Evolutionary conservation across 1,140 invertebrate genomes (phyloP).

Genomic region (Araneus ventricosus): DNA sequence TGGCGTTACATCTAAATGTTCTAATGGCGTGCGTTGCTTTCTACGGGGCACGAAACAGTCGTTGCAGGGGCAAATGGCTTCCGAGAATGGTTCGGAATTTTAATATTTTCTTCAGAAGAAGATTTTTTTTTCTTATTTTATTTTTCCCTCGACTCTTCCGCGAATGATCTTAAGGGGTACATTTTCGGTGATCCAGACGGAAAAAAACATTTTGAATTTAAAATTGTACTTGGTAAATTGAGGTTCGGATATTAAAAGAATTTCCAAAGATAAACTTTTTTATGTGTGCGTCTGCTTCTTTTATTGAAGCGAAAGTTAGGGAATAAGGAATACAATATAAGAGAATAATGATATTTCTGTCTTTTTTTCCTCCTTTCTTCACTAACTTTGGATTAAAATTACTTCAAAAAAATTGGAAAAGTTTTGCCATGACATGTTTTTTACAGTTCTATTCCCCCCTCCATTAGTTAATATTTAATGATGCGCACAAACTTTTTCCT

Average conservation of each 20-base stretch:
- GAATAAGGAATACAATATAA: neutral
- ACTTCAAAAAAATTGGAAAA: neutral
- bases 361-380: neutral
- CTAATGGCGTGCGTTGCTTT: conserved; percentile 62
- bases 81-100: conserved; percentile 67
- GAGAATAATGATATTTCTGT: neutral
- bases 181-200: neutral
- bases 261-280: neutral
- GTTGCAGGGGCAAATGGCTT: conserved; percentile 66
- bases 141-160: neutral
- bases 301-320: neutral
- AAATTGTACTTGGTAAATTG: conserved; percentile 54
- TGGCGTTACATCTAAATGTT: conserved; percentile 69
- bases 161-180: neutral
- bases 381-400: neutral
- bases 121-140: neutral
- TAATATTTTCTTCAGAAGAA: conserved; percentile 46
- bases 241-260: conserved; percentile 48
- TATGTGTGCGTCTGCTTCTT: neutral
- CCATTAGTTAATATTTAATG: neutral
- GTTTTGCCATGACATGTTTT: neutral
- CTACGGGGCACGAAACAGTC: conserved; percentile 39
- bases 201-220: conserved; percentile 18
- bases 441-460: neutral
- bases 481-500: too few species aligned